Percentiles rank a stretch among this genome's conserved stretches.
These are phyloP conservation scores for Minunthozetes semirufus DNA, from an alignment of 2,888 invertebrate genomes.

Conservation along the genomic window DNA sequence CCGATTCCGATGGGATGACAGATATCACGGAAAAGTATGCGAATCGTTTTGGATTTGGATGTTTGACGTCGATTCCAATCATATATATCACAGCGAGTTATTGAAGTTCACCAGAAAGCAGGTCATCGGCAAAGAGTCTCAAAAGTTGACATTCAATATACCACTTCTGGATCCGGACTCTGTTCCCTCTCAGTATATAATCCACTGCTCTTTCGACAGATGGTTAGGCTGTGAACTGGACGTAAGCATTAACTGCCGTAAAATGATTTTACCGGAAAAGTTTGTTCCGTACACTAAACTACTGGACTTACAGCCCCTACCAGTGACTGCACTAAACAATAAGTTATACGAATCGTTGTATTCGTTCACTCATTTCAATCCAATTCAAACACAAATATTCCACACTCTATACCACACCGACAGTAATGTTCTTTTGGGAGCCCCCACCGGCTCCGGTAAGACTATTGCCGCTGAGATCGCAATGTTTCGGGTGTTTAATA, in stretches of 20 bases:
- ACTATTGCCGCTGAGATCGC: slow-evolving; percentile 97
- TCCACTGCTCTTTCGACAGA: slow-evolving; percentile 77
- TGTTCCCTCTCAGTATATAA: slow-evolving; percentile 81
- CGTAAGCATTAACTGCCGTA: slow-evolving; percentile 52
- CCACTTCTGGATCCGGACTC: slow-evolving; percentile 69
- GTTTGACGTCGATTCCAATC: slow-evolving; percentile 84
- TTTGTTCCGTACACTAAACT: slow-evolving; percentile 51
- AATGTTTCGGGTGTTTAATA: slow-evolving; percentile 81
- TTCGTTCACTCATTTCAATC: slow-evolving; percentile 90
- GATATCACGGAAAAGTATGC: slow-evolving; percentile 74
- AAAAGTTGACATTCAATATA: slow-evolving; percentile 87
- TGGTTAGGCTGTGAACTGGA: slow-evolving; percentile 61
- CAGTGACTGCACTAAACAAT: slow-evolving; percentile 72
- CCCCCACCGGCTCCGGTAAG: slow-evolving; percentile 95
- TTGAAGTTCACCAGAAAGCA: slow-evolving; percentile 74
- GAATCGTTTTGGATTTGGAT: slow-evolving; percentile 98
- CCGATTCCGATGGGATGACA: slow-evolving; percentile 75
- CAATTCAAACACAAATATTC: slow-evolving; percentile 97
- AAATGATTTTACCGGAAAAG: slow-evolving; percentile 34
- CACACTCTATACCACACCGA: slow-evolving; percentile 92
- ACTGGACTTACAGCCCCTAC: slow-evolving; percentile 79
- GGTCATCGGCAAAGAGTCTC: slow-evolving; percentile 64
- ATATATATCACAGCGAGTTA: slow-evolving; percentile 92
- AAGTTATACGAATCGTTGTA: slow-evolving; percentile 71
- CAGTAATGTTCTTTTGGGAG: slow-evolving; percentile 83